Conservation (phyloP, 2,113 vertebrate genomes). For the Parotia lawesii region DNA sequence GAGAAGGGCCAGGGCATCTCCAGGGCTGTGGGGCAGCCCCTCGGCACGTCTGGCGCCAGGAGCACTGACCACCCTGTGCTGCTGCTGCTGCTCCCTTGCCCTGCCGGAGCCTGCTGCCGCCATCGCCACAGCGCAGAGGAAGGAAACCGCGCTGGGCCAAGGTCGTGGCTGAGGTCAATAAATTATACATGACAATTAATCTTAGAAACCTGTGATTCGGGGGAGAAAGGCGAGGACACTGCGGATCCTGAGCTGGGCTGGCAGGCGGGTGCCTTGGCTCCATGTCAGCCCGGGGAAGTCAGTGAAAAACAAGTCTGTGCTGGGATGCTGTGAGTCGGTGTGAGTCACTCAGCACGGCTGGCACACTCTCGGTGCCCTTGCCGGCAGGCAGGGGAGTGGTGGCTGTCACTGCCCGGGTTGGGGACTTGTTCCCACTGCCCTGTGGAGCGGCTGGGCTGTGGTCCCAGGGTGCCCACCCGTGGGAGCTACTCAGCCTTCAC, state of each 20-base stretch:
- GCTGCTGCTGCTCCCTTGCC: neutral
- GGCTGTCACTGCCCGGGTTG: rapidly evolving
- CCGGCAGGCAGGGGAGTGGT: rapidly evolving
- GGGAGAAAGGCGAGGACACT: constrained; percentile 49
- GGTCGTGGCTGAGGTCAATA: constrained; percentile 39
- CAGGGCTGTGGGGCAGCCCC: neutral
- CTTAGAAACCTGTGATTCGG: neutral
- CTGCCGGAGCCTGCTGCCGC: neutral
- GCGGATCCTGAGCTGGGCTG: neutral
- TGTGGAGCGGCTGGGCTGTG: rapidly evolving
- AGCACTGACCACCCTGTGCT: rapidly evolving
- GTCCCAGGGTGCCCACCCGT: rapidly evolving
- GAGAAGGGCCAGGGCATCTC: rapidly evolving
- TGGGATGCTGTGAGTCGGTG: neutral
- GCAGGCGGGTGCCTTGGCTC: constrained; percentile 15
- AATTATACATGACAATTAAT: constrained; percentile 58
- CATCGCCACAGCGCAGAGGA: rapidly evolving
- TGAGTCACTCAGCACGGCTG: neutral
- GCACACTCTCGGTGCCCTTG: rapidly evolving
- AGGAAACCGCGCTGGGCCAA: neutral
- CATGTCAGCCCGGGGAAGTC: neutral
- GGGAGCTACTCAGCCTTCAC: rapidly evolving
- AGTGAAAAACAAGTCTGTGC: neutral
- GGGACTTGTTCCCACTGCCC: neutral
- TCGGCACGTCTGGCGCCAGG: rapidly evolving